Evolutionary conservation across 1,140 invertebrate genomes (phyloP).

Genomic region (Hypothenemus hampei): DNA sequence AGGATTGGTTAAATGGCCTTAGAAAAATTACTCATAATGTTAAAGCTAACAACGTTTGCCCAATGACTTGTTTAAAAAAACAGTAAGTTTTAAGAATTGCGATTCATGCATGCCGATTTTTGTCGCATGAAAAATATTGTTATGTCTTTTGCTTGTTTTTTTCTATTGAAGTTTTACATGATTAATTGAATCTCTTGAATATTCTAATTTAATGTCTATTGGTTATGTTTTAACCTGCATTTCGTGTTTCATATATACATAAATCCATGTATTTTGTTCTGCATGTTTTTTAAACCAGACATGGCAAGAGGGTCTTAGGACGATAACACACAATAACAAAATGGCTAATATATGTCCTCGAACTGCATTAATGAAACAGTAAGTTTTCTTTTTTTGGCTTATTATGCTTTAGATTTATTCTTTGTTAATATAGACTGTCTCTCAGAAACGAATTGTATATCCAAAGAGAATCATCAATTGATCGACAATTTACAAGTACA

Average conservation of each 20-base stretch:
- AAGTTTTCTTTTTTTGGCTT: no score
- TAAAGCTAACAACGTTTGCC: constrained; percentile 98
- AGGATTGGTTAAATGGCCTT: constrained; percentile 94
- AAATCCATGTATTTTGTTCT: constrained; percentile 32
- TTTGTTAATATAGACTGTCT: no score
- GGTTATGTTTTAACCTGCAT: neutral
- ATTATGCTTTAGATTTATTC: no score
- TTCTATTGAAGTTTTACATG: neutral
- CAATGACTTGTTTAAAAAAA: constrained; percentile 97
- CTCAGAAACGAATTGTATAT: no score
- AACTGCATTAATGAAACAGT: constrained; percentile 97
- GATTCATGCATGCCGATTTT: constrained; percentile 20
- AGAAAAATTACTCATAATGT: constrained; percentile 95
- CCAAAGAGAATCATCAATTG: no score
- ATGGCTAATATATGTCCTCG: constrained; percentile 93
- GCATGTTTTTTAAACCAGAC: constrained; percentile 57
- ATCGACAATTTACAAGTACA: no score
- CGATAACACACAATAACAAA: constrained; percentile 95
- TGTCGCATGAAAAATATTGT: constrained; percentile 5
- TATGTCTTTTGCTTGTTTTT: neutral
- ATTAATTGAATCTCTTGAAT: neutral
- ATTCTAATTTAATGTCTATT: constrained; percentile 1
- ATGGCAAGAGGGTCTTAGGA: constrained; percentile 87
- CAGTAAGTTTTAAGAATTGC: constrained; percentile 75
- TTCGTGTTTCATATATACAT: constrained; percentile 14